phyloP scores from a whole-genome alignment of 2,888 invertebrate genomes.

The Nysson spinosus region DNA sequence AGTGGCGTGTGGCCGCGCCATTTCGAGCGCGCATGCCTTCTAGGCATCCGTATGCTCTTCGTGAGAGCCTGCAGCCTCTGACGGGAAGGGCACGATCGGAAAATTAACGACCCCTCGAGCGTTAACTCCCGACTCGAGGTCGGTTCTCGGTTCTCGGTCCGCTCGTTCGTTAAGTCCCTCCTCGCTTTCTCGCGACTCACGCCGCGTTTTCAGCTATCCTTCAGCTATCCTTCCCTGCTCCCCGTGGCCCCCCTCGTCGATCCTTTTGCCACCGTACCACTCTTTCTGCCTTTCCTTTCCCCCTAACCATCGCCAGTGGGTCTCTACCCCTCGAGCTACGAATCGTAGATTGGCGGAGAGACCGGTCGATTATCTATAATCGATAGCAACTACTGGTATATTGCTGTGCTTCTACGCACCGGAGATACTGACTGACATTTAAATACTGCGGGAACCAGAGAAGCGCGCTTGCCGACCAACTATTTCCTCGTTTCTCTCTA shows the following conservation, averaged over 20 bases:
- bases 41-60: constrained; percentile 28
- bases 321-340: constrained; percentile 57
- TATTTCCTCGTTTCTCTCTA: neutral
- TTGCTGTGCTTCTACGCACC: constrained; percentile 39
- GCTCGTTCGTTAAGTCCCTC: constrained; percentile 63
- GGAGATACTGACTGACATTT: constrained; percentile 38
- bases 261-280: constrained; percentile 14
- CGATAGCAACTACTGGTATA: constrained; percentile 54
- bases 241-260: constrained; percentile 7
- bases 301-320: constrained; percentile 43
- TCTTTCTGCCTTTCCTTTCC: constrained; percentile 5
- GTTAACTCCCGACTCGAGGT: constrained; percentile 63
- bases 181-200: constrained; percentile 60
- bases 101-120: constrained; percentile 71
- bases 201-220: constrained; percentile 58
- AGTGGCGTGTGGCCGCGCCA: constrained; percentile 52
- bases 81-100: constrained; percentile 68
- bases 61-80: constrained; percentile 58
- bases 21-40: constrained; percentile 60
- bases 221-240: neutral
- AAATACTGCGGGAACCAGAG: constrained; percentile 14
- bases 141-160: constrained; percentile 56
- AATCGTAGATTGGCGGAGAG: constrained; percentile 63
- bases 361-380: constrained; percentile 64
- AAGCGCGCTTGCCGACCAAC: neutral